Conservation (phyloP, 37 sponge, comb jelly and placozoan genomes). For the Tethya wilhelma region DNA sequence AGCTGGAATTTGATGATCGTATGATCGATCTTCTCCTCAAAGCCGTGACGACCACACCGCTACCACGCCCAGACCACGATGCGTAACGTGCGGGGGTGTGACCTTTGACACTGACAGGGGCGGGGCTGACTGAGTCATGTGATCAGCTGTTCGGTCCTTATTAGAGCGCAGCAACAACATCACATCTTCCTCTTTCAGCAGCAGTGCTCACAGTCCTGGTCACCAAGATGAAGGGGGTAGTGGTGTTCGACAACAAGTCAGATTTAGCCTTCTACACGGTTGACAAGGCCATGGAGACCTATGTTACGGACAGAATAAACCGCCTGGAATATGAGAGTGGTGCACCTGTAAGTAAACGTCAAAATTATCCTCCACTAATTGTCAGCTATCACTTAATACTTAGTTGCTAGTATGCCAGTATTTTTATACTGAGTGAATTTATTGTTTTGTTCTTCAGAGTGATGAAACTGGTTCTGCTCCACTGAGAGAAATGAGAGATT, state of each 20-base stretch:
- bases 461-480: neutral
- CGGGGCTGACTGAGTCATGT: no score
- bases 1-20: no score
- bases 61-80: no score
- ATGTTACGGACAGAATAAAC: neutral
- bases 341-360: neutral
- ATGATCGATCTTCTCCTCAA: no score
- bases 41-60: no score
- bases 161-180: neutral
- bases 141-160: neutral
- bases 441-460: conserved; percentile 6
- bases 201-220: no score
- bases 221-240: conserved; percentile 69
- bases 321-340: conserved; percentile 20
- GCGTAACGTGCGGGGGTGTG: no score
- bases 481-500: conserved; percentile 32
- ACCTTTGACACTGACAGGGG: no score
- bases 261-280: conserved; percentile 55
- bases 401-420: no score
- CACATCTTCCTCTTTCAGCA: no score
- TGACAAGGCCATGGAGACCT: conserved; percentile 42
- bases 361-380: no score
- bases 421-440: neutral
- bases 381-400: no score
- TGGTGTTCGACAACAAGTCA: conserved; percentile 52